Evolutionary conservation across 23 tunicate genomes (phyloP), one percentile per base, ranked within the genome.

Genomic region (Phallusia fumigata): DNA sequence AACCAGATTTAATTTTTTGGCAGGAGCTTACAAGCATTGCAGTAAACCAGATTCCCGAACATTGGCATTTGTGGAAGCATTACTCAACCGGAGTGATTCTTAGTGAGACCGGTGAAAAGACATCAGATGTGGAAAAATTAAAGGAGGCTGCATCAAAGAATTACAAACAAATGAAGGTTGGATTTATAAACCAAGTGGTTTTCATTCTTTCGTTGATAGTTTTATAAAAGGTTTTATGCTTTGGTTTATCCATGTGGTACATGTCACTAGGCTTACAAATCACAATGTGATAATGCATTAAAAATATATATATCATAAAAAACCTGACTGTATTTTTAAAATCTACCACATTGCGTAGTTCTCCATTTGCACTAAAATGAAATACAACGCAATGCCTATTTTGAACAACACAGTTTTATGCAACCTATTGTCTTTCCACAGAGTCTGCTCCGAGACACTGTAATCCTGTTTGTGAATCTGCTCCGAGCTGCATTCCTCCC

Each of bases 401-500:
- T n/a, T n/a, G n/a, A n/a, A n/a, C n/a, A n/a, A n/a, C n/a, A n/a
- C n/a, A n/a, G n/a, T n/a, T n/a, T 40, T 5, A 40, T 40, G 47
- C 10, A 40, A 40, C 47, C 5, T 40, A 5, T 10, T 40, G 8
- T 40, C 10, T 5, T 74, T 5, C 6, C 10, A 15, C 53, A 88
- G 92, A 78, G 89, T 32, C 58, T 93, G 75, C 81, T 93, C 0
- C 83, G 93, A 77, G 98, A 93, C 87, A 93, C 98, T 50, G 81
- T 93, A 58, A 93, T 93, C 35, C 80, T 88, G 53, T 88, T 88
- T 78, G 98, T 93, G 74, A 88, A 93, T 40, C 74, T 95, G 19
- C 88, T 95, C 22, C 92, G 99, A 52, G 95, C 99, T 32, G 99
- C 92, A 0, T 90, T 95, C 81, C 95, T 95, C 64, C 99, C 95